Percentiles rank a stretch among this genome's conserved stretches.
These are phyloP conservation scores for Telmatochromis brichardi DNA, from an alignment of 2,113 vertebrate species.

Conservation along the genomic window DNA sequence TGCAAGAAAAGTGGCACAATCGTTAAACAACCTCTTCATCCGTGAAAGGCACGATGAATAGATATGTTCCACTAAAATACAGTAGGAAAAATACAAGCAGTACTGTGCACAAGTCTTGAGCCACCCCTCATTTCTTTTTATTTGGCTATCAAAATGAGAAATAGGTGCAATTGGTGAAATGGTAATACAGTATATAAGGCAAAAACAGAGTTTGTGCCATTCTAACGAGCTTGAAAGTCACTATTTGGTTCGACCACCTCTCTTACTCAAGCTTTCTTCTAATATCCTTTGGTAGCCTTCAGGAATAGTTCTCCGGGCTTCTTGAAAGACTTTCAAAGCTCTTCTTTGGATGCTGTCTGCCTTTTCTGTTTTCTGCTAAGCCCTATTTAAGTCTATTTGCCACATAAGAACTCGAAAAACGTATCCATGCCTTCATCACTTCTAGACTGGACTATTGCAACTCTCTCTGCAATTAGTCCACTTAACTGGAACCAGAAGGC, in stretches of 20 bases:
- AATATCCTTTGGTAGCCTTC: not conserved
- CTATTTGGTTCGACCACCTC: not conserved
- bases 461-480: not conserved
- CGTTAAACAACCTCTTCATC: not conserved
- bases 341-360: not conserved
- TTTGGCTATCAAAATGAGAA: not conserved
- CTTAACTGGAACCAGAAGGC: not conserved
- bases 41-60: not conserved
- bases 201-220: not conserved
- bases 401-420: not conserved
- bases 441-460: not conserved
- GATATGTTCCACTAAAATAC: not conserved
- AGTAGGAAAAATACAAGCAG: not conserved
- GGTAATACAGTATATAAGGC: not conserved
- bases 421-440: not conserved
- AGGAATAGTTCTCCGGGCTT: fast-evolving
- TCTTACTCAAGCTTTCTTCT: not conserved
- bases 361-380: not conserved
- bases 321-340: not conserved
- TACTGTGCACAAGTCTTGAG: not conserved
- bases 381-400: not conserved
- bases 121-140: not conserved
- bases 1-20: not conserved
- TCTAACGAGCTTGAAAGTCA: not conserved
- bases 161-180: not conserved